These are phyloP conservation scores for Heterodera carotae DNA, from an alignment of 1,140 invertebrate species.

Conservation along the genomic window DNA sequence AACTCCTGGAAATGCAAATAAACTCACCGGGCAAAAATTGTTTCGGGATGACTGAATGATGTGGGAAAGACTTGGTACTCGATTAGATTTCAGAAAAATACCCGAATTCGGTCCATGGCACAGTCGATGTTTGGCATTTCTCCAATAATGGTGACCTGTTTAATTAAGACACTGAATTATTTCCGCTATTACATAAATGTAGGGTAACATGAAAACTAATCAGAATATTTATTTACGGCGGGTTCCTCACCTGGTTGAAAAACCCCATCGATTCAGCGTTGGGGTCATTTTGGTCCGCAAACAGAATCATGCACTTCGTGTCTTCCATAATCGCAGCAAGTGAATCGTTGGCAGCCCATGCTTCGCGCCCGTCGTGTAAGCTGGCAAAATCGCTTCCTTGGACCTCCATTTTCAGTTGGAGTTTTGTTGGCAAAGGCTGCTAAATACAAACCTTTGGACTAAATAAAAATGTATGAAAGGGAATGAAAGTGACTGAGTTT, in stretches of 20 bases:
- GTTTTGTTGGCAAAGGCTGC: slow-evolving; percentile 36
- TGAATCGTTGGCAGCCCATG: slow-evolving; percentile 41
- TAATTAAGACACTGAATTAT: too few relatives aligned
- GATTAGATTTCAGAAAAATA: too few relatives aligned
- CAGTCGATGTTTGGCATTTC: slow-evolving; percentile 33
- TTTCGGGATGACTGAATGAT: too few relatives aligned
- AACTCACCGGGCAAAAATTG: too few relatives aligned
- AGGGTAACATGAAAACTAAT: too few relatives aligned
- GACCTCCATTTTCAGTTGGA: slow-evolving; percentile 37
- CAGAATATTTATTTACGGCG: too few relatives aligned
- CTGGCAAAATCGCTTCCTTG: slow-evolving; percentile 38
- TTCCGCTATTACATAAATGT: too few relatives aligned
- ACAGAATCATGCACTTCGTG: slow-evolving; percentile 44
- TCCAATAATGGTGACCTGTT: slow-evolving; percentile 37
- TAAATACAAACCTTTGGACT: too few relatives aligned
- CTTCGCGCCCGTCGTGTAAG: slow-evolving; percentile 36
- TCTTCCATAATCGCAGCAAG: slow-evolving; percentile 42
- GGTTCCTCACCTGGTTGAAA: slow-evolving; percentile 31
- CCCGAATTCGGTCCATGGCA: slow-evolving; percentile 39
- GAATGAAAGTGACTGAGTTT: not conserved
- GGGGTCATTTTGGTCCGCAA: slow-evolving; percentile 38
- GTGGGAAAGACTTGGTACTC: too few relatives aligned
- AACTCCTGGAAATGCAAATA: slow-evolving; percentile 31
- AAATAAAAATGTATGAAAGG: not conserved
- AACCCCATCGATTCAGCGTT: slow-evolving; percentile 28